Evolutionary conservation across 2,797 vertebrate species (phyloP), one percentile per base, ranked within the genome.

Genomic region (Thripadectes ignobilis): DNA sequence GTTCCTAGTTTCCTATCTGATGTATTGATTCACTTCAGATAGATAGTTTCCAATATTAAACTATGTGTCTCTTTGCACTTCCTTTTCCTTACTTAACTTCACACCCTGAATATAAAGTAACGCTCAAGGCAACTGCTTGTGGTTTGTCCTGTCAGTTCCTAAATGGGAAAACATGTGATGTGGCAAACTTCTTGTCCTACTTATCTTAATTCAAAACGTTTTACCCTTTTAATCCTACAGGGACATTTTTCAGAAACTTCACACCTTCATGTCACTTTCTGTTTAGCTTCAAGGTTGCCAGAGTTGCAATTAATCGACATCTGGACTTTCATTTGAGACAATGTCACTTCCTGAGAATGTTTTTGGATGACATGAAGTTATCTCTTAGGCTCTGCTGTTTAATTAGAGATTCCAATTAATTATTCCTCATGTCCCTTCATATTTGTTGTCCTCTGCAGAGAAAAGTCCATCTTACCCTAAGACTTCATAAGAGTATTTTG

Each of bases 91-190:
- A 78, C 55, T 89, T 95, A 66, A 88, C 92, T 93, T 88, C 61
- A 58, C 55, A 94, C 67, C 57, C 81, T 86, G 94, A 94, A 93
- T 97, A 85, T 83, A 89, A 97, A 77, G 73, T 46, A 96, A 77
- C 2, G 17, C 95, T 93, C 67, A 92, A 61, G 93, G 85, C 95
- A 97, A 94, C 76, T 96, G 90, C 72, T 67, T 51, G 46, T 94
- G 71, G 59, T 95, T 95, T 96, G 80, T 96, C 95, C 78, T 92
- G 95, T 96, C 92, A 94, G 69, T 83, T 96, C 95, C 94, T 95
- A 94, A 97, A 95, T 19, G 57, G 85, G 92, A 93, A 96, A 97
- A 96, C 74, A 85, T 89, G 79, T 88, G 74, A 97, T 88, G 74
- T 92, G 88, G 83, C 69, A 84, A 92, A 76, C 54, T 94, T 85